Base-by-base conservation (phyloP, 2,888 invertebrate genomes). In the Diplazon laetatorius region DNA sequence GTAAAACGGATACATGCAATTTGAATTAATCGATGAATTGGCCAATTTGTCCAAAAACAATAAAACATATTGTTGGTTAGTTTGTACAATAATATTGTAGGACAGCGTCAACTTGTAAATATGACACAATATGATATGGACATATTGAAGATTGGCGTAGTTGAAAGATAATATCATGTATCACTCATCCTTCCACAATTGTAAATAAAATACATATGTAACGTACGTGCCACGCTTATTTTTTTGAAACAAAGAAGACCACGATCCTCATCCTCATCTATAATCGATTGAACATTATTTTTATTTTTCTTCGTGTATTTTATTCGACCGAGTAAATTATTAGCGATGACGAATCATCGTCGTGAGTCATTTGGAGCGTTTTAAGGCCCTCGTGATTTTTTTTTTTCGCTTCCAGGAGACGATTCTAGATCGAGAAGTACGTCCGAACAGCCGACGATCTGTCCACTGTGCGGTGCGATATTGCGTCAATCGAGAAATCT, bases 401-500 rank as follows among this genome's bases (percentile, higher is more conserved):
- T 18, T 57, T 78, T 70, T 82, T n/a, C n/a, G n/a, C n/a, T 86
- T 86, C 62, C 78, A 87, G 88, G 85, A 66, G 88, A 88, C 66
- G 84, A 85, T 81, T 91, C 92, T 30, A 92, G 92, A 82, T 91
- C 91, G 76, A 91, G 93, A 82, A 93, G 93, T 57, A 92, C 93
- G 86, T 93, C 93, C 14, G 93, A 93, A 89, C 93, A 93, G 87
- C 93, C 93, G 59, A 93, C 93, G 30, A 92, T 92, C 35, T 93
- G 93, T 88, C 93, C 93, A 46, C 90, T 93, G 78, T 93, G 93
- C 83, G 93, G 93, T 81, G 93, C 93, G 69, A 92, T 93, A 78
- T 91, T 93, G 48, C 91, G 93, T 68, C 93, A 93, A 85, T 93
- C 93, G 10, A 90, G 93, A 82, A 93, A 93, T 84, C 89, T 93